Percentiles rank a stretch among this genome's conserved stretches.
Conservation (phyloP, 2,797 vertebrate species). For the Hephaestus fuliginosus region DNA sequence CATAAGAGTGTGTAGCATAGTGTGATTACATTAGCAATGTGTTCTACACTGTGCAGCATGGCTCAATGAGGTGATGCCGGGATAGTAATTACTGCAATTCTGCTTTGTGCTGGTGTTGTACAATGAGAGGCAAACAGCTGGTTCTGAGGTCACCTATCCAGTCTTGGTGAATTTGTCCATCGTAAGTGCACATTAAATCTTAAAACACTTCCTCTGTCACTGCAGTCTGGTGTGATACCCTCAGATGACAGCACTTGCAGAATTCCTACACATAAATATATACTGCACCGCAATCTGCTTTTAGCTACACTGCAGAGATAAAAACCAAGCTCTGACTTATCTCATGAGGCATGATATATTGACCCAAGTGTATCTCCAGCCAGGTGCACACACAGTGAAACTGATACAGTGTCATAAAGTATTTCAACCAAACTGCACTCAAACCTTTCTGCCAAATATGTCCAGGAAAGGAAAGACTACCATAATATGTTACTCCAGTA, state of each 20-base stretch:
- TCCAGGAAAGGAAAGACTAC: background rate
- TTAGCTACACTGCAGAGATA: slow-evolving; percentile 71
- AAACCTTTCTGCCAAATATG: slow-evolving; percentile 39
- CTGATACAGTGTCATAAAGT: slow-evolving; percentile 64
- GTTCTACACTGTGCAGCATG: slow-evolving; percentile 70
- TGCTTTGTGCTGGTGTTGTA: slow-evolving; percentile 65
- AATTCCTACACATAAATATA: slow-evolving; percentile 59
- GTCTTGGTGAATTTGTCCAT: slow-evolving; percentile 53
- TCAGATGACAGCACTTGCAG: slow-evolving; percentile 47
- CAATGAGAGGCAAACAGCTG: slow-evolving; percentile 71
- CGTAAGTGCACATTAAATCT: slow-evolving; percentile 50
- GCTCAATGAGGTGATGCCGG: slow-evolving; percentile 76
- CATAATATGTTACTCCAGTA: background rate
- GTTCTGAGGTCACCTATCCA: slow-evolving; percentile 74
- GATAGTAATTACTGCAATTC: slow-evolving; percentile 73
- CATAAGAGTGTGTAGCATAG: slow-evolving; percentile 73
- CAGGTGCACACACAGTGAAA: slow-evolving; percentile 67
- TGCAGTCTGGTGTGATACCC: slow-evolving; percentile 34
- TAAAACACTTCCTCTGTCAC: slow-evolving; percentile 43
- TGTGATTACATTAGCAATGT: slow-evolving; percentile 83
- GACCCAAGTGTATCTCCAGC: slow-evolving; percentile 71
- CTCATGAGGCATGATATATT: slow-evolving; percentile 76
- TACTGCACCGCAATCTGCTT: slow-evolving; percentile 70
- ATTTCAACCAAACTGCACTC: slow-evolving; percentile 60
- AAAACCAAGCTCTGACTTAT: slow-evolving; percentile 71